Evolutionary conservation across 2,888 invertebrate genomes (phyloP).

Genomic region (Galerucella calmariensis): DNA sequence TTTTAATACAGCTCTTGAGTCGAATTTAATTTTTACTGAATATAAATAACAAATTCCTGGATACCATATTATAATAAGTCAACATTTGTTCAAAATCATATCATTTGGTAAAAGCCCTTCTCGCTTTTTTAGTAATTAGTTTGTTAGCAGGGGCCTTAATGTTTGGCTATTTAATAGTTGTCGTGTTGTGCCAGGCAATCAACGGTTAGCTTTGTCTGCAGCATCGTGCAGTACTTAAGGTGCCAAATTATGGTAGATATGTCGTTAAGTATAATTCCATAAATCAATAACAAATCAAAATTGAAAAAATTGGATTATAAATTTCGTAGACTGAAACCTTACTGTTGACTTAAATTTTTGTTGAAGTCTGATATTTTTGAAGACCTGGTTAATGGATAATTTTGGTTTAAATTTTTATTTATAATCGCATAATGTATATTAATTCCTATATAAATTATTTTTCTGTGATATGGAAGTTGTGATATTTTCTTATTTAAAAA

Average conservation of each 20-base stretch:
- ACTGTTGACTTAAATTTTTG: slow-evolving; percentile 1
- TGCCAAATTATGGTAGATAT: slow-evolving; percentile 52
- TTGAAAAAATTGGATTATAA: slow-evolving; percentile 11
- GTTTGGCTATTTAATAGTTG: slow-evolving; percentile 64
- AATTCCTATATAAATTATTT: slow-evolving; percentile 29
- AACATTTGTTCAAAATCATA: neutral
- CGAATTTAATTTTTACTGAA: too few relatives aligned
- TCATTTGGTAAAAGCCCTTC: slow-evolving; percentile 24
- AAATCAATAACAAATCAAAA: slow-evolving; percentile 40
- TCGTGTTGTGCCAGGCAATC: slow-evolving; percentile 66
- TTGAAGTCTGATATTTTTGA: neutral
- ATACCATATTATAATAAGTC: neutral
- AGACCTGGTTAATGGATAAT: neutral
- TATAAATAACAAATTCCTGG: too few relatives aligned
- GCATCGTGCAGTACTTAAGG: slow-evolving; percentile 52
- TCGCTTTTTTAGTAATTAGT: slow-evolving; percentile 53
- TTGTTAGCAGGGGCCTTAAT: slow-evolving; percentile 64
- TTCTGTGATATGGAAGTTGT: slow-evolving; percentile 43
- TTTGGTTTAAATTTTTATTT: neutral
- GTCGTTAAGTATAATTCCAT: slow-evolving; percentile 43
- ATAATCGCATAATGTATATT: neutral
- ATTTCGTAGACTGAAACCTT: neutral
- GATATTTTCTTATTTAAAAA: slow-evolving; percentile 38
- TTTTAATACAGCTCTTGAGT: too few relatives aligned
- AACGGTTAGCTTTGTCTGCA: slow-evolving; percentile 62